These are phyloP conservation scores for Drosophila fungiperda DNA, from an alignment of 2,888 invertebrate genomes.

Conservation along the genomic window DNA sequence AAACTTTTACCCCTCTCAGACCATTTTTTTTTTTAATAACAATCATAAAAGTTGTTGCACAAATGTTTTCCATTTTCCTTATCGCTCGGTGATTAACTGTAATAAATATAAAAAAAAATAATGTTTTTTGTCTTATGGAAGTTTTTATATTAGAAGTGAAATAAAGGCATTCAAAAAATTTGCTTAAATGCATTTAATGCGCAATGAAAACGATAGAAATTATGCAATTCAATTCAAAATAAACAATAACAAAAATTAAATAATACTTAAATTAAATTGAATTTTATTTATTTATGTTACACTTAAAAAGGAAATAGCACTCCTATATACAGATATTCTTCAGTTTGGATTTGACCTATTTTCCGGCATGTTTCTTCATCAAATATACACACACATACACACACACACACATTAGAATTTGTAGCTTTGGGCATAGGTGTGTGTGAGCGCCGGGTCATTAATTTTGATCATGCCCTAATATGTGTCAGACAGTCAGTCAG, in stretches of 20 bases:
- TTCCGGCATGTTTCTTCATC: slow-evolving; percentile 30
- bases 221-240: background rate
- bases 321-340: background rate
- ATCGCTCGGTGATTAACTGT: slow-evolving; percentile 47
- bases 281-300: background rate
- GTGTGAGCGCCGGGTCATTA: slow-evolving; percentile 76
- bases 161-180: background rate
- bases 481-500: slow-evolving; percentile 74
- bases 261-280: background rate
- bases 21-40: slow-evolving; percentile 48
- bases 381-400: slow-evolving; percentile 38
- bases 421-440: slow-evolving; percentile 41
- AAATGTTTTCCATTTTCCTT: slow-evolving; percentile 52
- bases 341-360: slow-evolving; percentile 57
- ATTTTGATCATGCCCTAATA: slow-evolving; percentile 80
- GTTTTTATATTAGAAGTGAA: background rate
- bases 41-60: slow-evolving; percentile 67
- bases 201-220: background rate
- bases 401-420: slow-evolving; percentile 18
- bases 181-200: background rate
- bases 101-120: slow-evolving; percentile 5
- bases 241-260: background rate
- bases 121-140: background rate
- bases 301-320: background rate
- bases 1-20: slow-evolving; percentile 60